A percentile compares a stretch with the other conserved stretches of the same genome.
Evolutionary conservation across 92 coral and sea anemone genomes (phyloP).

Genomic region (Parazoanthus atlanticus): DNA sequence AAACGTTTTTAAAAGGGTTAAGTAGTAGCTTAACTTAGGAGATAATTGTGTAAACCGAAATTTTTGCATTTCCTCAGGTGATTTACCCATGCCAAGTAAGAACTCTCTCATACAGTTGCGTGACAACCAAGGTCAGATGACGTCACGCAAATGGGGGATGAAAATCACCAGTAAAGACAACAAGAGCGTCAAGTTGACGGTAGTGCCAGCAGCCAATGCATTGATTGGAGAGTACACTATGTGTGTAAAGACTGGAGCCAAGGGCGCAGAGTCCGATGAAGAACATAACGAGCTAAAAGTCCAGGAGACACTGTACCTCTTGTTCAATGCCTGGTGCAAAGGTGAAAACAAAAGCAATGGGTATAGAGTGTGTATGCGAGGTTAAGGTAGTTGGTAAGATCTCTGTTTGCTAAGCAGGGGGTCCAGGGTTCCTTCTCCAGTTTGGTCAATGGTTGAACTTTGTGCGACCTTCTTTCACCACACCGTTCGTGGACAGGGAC

Average conservation of each 20-base stretch:
- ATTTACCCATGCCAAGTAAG: background rate
- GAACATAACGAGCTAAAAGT: background rate
- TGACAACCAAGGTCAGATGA: background rate
- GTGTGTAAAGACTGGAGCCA: background rate
- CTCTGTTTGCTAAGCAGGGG: too few species aligned
- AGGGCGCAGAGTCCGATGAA: background rate
- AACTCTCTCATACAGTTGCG: background rate
- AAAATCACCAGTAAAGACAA: background rate
- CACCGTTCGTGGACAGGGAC: too few species aligned
- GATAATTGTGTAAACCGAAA: background rate
- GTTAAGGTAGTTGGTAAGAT: too few species aligned
- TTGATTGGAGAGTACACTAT: conserved; percentile 20
- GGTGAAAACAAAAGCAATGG: background rate
- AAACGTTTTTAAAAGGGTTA: too few species aligned
- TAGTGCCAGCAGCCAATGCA: background rate
- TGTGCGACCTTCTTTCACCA: too few species aligned
- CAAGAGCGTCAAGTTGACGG: background rate
- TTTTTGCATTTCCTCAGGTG: background rate
- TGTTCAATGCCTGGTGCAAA: conserved; percentile 18
- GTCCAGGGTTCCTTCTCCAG: too few species aligned
- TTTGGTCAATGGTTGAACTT: background rate
- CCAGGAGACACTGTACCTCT: background rate
- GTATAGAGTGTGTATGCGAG: too few species aligned
- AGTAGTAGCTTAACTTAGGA: background rate
- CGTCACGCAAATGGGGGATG: background rate